phyloP scores from a whole-genome alignment of 2,888 invertebrate genomes.

The Oligia strigilis region DNA sequence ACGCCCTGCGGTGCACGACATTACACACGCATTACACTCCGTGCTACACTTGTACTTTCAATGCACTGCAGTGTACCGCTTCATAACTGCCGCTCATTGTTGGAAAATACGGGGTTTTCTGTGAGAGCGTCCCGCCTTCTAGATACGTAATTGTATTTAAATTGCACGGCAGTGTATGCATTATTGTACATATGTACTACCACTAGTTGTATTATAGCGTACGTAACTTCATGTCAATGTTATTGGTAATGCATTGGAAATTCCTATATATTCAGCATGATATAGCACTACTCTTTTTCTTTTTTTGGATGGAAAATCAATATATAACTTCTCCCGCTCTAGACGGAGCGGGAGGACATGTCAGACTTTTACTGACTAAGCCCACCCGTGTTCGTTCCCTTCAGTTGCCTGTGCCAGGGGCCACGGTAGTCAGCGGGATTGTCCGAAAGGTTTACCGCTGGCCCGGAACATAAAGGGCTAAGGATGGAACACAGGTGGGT shows the following conservation, averaged over 20 bases:
- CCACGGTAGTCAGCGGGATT: too few species aligned
- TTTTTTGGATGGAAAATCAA: too few species aligned
- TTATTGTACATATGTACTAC: slow-evolving; percentile 30
- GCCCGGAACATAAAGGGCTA: too few species aligned
- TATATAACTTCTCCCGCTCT: too few species aligned
- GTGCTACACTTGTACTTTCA: slow-evolving; percentile 74
- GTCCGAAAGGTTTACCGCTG: too few species aligned
- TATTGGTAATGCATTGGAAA: slow-evolving; percentile 18
- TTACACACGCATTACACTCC: slow-evolving; percentile 53
- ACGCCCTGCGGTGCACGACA: slow-evolving; percentile 68
- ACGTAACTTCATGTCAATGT: slow-evolving; percentile 7
- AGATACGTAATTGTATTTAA: slow-evolving; percentile 64
- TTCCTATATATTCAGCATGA: not conserved
- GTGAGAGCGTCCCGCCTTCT: slow-evolving; percentile 58
- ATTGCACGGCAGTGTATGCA: slow-evolving; percentile 53
- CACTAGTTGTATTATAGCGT: not conserved
- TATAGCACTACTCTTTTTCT: not conserved
- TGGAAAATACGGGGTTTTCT: slow-evolving; percentile 55
- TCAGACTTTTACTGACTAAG: too few species aligned
- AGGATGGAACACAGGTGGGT: too few species aligned
- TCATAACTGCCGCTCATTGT: slow-evolving; percentile 54
- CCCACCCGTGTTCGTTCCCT: too few species aligned
- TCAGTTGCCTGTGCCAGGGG: too few species aligned
- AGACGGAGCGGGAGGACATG: too few species aligned
- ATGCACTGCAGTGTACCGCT: slow-evolving; percentile 63